phyloP scores from a whole-genome alignment of 2,113 vertebrate species.

The Apteryx owenii region DNA sequence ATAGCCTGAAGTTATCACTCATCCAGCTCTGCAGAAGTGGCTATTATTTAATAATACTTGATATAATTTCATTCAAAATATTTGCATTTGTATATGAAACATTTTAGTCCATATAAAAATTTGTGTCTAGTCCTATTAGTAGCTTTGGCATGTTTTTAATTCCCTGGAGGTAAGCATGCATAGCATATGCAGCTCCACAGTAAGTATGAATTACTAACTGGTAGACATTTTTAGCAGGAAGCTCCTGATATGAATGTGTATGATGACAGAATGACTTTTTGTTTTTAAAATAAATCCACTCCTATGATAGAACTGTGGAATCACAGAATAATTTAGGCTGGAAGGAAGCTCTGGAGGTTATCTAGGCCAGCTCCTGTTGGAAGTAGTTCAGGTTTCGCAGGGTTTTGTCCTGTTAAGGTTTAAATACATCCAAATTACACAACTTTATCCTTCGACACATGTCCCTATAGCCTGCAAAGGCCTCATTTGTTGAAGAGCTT shows the following conservation, averaged over 20 bases:
- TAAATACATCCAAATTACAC: background rate
- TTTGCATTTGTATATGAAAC: no score
- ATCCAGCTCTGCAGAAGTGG: no score
- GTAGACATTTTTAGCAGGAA: background rate
- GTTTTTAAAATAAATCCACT: background rate
- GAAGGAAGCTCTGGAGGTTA: background rate
- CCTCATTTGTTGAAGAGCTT: background rate
- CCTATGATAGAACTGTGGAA: background rate
- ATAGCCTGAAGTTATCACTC: no score
- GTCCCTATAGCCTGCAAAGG: background rate
- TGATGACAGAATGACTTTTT: rapidly evolving
- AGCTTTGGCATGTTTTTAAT: background rate
- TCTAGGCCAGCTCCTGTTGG: background rate
- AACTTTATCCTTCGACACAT: background rate
- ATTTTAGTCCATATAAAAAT: no score
- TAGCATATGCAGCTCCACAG: background rate
- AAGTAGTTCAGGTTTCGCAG: background rate
- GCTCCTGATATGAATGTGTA: background rate
- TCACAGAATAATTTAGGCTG: background rate
- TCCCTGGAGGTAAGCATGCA: background rate
- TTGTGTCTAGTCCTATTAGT: no score
- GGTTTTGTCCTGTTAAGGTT: background rate
- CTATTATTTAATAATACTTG: no score
- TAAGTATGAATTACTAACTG: background rate
- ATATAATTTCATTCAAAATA: no score